A percentile compares a stretch with the other conserved stretches of the same genome.
Evolutionary conservation across 2,113 vertebrate genomes (phyloP).

Genomic region (Anoplopoma fimbria): DNA sequence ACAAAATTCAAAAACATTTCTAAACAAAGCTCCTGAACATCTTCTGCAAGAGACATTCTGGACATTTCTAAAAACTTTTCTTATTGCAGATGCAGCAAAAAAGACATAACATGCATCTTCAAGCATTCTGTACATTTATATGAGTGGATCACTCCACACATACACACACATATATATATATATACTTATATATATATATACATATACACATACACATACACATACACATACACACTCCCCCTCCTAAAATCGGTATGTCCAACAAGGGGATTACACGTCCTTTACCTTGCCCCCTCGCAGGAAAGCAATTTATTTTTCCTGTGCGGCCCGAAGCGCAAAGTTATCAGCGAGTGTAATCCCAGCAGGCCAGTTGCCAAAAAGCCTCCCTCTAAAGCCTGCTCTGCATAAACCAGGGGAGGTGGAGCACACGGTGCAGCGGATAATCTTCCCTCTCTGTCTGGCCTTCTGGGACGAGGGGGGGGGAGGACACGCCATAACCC

Average conservation of each 20-base stretch:
- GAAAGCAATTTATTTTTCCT: conserved; percentile 74
- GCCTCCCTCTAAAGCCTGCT: conserved; percentile 39
- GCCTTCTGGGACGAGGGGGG: conserved; percentile 24
- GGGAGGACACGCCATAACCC: conserved; percentile 16
- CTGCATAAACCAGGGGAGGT: conserved; percentile 49
- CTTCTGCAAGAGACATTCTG: neutral
- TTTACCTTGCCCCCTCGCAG: conserved; percentile 60
- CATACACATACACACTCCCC: neutral
- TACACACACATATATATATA: neutral
- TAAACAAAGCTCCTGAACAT: too few species aligned
- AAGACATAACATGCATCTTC: neutral
- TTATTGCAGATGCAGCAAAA: conserved; percentile 22
- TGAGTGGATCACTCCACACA: conserved; percentile 1
- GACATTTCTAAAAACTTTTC: neutral
- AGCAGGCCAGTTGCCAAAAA: conserved; percentile 54
- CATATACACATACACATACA: neutral
- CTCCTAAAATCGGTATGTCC: conserved; percentile 22
- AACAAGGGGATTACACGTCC: conserved; percentile 68
- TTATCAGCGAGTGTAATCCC: conserved; percentile 74
- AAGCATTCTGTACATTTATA: conserved; percentile 1
- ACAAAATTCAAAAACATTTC: neutral
- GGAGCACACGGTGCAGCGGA: conserved; percentile 35
- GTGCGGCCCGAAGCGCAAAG: conserved; percentile 44
- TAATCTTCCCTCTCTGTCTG: conserved; percentile 32
- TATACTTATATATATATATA: neutral